A percentile compares a stretch with the other conserved stretches of the same genome.
phyloP scores from a whole-genome alignment of 2,888 invertebrate species.

The Microlaimidae sp. region DNA sequence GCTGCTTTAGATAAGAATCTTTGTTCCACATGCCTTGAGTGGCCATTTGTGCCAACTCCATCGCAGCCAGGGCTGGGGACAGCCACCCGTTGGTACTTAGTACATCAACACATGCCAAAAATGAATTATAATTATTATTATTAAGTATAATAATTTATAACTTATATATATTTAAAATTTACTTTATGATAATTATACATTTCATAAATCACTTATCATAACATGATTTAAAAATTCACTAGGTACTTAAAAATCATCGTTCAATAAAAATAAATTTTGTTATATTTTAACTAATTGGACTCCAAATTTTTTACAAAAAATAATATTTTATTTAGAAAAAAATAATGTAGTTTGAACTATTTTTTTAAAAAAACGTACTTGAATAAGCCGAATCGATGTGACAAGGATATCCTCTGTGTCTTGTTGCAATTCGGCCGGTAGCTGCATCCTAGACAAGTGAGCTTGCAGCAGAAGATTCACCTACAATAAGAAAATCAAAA shows the following conservation, averaged over 20 bases:
- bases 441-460: constrained; percentile 75
- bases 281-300: no score
- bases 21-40: constrained; percentile 99
- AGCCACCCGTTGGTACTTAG: constrained; percentile 91
- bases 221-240: no score
- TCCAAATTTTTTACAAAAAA: no score
- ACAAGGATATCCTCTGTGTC: constrained; percentile 78
- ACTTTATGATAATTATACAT: no score
- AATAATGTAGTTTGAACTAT: constrained; percentile 13
- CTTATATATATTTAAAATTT: constrained; percentile 5
- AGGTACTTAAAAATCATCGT: no score
- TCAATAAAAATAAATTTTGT: no score
- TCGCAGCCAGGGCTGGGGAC: constrained; percentile 90
- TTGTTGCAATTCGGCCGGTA: constrained; percentile 86
- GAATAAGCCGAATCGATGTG: background rate
- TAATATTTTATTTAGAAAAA: no score
- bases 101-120: constrained; percentile 82
- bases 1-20: constrained; percentile 85
- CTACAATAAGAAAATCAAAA: no score
- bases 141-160: background rate
- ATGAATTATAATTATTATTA: constrained; percentile 33
- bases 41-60: constrained; percentile 99
- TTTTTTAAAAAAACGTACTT: no score
- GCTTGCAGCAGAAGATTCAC: constrained; percentile 82
- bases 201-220: no score